phyloP scores from a whole-genome alignment of 2,888 invertebrate genomes.

The Brachypalpus laphriformis region DNA sequence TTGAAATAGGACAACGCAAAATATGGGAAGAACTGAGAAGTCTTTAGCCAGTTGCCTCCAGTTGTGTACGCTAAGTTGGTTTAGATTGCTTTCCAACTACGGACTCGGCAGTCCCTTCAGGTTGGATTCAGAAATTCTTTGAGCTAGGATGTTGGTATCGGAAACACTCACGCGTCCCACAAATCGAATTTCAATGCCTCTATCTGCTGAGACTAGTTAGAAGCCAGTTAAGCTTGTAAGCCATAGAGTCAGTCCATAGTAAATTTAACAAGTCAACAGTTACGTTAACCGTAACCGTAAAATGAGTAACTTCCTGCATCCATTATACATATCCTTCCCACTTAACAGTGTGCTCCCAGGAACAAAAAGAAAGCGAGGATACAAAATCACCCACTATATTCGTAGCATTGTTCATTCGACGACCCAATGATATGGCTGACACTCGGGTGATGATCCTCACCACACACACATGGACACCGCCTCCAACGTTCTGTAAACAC shows the following conservation, averaged over 20 bases:
- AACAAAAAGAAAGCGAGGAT: conserved; percentile 36
- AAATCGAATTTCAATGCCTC: too few species aligned
- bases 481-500: conserved; percentile 35
- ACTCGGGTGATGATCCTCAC: conserved; percentile 35
- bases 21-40: too few species aligned
- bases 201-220: too few species aligned
- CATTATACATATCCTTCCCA: conserved; percentile 59
- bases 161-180: too few species aligned
- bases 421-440: not conserved
- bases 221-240: too few species aligned
- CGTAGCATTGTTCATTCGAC: conserved; percentile 41
- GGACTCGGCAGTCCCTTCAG: too few species aligned
- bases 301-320: conserved; percentile 56
- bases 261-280: conserved; percentile 37
- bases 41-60: too few species aligned
- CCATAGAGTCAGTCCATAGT: not conserved
- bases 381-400: conserved; percentile 42
- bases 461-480: not conserved
- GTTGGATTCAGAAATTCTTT: too few species aligned
- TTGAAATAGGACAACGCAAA: too few species aligned
- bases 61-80: too few species aligned
- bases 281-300: not conserved
- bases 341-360: conserved; percentile 60
- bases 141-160: too few species aligned
- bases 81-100: too few species aligned